Percentiles rank a stretch among this genome's conserved stretches.
phyloP scores from a whole-genome alignment of 1,140 invertebrate species.

The Drosophila sproati region DNA sequence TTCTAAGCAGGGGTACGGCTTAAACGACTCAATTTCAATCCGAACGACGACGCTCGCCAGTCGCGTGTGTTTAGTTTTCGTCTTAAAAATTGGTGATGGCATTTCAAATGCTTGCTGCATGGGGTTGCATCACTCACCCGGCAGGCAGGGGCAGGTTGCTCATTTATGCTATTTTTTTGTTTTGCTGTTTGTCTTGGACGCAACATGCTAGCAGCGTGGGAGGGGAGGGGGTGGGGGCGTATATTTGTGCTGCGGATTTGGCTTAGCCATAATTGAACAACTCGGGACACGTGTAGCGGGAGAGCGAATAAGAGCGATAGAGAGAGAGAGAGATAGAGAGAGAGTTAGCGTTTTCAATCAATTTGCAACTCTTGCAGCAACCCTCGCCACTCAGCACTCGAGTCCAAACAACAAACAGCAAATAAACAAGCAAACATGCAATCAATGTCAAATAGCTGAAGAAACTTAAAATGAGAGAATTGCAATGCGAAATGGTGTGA shows the following conservation, averaged over 20 bases:
- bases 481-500: neutral
- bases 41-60: conserved; percentile 24
- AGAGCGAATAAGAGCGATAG: neutral
- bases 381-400: conserved; percentile 50
- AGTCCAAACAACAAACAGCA: conserved; percentile 24
- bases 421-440: conserved; percentile 62
- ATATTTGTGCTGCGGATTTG: conserved; percentile 77
- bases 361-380: conserved; percentile 54
- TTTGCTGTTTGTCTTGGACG: conserved; percentile 1
- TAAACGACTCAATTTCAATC: conserved; percentile 67
- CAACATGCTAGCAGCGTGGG: neutral
- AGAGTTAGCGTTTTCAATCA: conserved; percentile 51
- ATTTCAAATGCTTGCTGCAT: conserved; percentile 14
- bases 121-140: conserved; percentile 1
- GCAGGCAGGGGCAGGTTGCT: conserved; percentile 34
- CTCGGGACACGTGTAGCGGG: conserved; percentile 72
- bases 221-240: neutral
- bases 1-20: conserved; percentile 7
- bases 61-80: conserved; percentile 76
- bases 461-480: conserved; percentile 10
- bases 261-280: conserved; percentile 82
- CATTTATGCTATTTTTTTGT: conserved; percentile 43
- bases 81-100: conserved; percentile 58
- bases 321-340: neutral
- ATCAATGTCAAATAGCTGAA: conserved; percentile 35